Evolutionary conservation across 2,797 vertebrate genomes (phyloP).

Genomic region (Chaetophractus vellerosus): DNA sequence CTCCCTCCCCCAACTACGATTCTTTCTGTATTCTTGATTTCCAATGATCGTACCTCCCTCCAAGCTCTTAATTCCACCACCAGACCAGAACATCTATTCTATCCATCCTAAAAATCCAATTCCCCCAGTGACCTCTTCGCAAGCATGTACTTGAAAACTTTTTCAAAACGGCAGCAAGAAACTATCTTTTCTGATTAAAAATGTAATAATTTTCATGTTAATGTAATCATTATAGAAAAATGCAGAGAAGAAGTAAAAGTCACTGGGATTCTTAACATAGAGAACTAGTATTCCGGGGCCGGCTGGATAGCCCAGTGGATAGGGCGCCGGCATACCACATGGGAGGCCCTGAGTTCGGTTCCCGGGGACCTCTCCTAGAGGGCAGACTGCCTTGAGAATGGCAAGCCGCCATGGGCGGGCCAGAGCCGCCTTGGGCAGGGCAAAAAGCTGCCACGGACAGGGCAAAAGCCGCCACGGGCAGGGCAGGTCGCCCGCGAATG

Average conservation of each 20-base stretch:
- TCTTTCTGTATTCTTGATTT: neutral
- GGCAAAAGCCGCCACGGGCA: too few relatives aligned
- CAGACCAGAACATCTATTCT: neutral
- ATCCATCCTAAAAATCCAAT: neutral
- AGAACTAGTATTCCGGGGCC: too few relatives aligned
- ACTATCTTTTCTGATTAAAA: slow-evolving; percentile 56
- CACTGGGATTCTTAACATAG: slow-evolving; percentile 6
- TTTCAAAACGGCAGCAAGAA: neutral
- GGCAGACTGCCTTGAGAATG: too few relatives aligned
- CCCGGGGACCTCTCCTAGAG: too few relatives aligned
- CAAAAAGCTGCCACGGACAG: too few relatives aligned
- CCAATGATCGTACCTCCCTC: neutral
- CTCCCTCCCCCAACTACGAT: neutral
- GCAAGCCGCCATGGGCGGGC: too few relatives aligned
- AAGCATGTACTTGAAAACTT: neutral
- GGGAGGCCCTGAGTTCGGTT: too few relatives aligned
- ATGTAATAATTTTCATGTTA: slow-evolving; percentile 38
- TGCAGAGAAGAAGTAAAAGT: slow-evolving; percentile 34
- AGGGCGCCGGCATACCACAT: too few relatives aligned
- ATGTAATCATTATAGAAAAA: slow-evolving; percentile 47
- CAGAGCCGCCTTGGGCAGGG: too few relatives aligned
- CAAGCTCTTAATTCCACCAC: neutral
- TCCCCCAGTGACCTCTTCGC: neutral
- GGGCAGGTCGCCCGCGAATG: too few relatives aligned
- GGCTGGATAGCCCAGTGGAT: too few relatives aligned